phyloP scores from a whole-genome alignment of 2,113 vertebrate genomes.

The Trematomus loennbergii region DNA sequence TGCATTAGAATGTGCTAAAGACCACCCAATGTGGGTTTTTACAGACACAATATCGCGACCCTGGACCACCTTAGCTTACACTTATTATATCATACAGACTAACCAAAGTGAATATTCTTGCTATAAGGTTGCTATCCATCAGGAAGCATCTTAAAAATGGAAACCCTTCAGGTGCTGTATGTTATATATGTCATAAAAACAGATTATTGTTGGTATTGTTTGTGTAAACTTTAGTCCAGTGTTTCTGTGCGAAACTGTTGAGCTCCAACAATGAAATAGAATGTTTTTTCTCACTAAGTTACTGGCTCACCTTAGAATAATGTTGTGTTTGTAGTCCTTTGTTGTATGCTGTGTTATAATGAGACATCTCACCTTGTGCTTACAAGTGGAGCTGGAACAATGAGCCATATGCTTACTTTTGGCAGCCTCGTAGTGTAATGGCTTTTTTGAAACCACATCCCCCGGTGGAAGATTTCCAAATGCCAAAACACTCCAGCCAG shows the following conservation, averaged over 20 bases:
- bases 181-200: neutral
- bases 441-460: conserved; percentile 11
- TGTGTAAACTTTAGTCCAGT: neutral
- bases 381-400: conserved; percentile 46
- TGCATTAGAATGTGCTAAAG: too few species aligned
- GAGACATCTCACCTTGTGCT: conserved; percentile 49
- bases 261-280: neutral
- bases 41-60: too few species aligned
- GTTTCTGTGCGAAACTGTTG: conserved; percentile 1
- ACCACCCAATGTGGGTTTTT: too few species aligned
- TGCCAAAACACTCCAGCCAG: conserved; percentile 37
- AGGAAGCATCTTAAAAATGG: neutral
- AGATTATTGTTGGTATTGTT: neutral
- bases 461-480: conserved; percentile 40
- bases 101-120: too few species aligned
- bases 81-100: too few species aligned
- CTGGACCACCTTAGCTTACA: too few species aligned
- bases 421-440: conserved; percentile 42
- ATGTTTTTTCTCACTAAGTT: conserved; percentile 12
- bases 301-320: neutral
- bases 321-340: conserved; percentile 36
- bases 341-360: conserved; percentile 40
- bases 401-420: conserved; percentile 52
- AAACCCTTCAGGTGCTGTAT: neutral
- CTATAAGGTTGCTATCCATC: too few species aligned